These are phyloP conservation scores for Pogonocichla stellata DNA, from an alignment of 2,113 vertebrate genomes.

Conservation along the genomic window DNA sequence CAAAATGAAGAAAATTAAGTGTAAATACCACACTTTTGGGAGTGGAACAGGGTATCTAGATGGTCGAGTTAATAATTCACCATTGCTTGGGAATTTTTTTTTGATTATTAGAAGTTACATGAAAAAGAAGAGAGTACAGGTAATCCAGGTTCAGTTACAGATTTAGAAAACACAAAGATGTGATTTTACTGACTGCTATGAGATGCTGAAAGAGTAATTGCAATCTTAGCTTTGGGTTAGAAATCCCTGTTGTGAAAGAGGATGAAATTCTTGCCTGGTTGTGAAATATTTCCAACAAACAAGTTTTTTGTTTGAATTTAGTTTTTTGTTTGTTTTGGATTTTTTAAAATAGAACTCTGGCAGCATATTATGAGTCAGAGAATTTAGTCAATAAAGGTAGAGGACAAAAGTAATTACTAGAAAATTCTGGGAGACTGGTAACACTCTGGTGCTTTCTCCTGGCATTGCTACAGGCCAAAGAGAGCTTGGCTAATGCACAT, in stretches of 20 bases:
- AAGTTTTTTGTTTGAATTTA: background rate
- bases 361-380: background rate
- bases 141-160: background rate
- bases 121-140: background rate
- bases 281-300: background rate
- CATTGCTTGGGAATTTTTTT: background rate
- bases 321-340: fast-evolving
- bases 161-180: background rate
- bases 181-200: background rate
- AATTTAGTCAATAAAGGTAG: background rate
- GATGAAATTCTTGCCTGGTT: background rate
- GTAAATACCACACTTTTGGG: background rate
- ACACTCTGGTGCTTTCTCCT: background rate
- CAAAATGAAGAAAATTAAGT: background rate
- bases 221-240: background rate
- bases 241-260: background rate
- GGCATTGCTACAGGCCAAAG: background rate
- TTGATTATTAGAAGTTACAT: background rate
- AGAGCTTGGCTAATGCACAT: background rate
- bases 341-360: background rate
- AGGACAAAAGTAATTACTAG: background rate
- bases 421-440: background rate
- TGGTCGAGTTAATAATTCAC: background rate
- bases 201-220: background rate
- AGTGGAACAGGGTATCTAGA: background rate